Evolutionary conservation across 2,113 vertebrate genomes (phyloP).

Genomic region (Hydropotes inermis): DNA sequence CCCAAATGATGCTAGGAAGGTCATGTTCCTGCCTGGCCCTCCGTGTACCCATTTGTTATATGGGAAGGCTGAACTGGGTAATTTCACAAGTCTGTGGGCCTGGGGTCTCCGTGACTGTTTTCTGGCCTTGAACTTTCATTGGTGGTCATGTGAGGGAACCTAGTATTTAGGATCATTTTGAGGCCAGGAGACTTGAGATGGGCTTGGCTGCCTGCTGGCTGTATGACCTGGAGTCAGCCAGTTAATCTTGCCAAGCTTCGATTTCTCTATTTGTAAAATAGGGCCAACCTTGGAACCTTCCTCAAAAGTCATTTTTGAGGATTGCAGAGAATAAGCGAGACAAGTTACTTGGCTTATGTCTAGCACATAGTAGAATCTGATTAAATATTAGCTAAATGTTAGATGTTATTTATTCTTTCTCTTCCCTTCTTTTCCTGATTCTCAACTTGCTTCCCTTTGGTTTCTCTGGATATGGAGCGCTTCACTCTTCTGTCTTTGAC

Average conservation of each 20-base stretch:
- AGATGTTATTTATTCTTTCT: not conserved
- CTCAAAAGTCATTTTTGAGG: not conserved
- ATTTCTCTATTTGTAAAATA: not conserved
- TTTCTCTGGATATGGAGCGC: not conserved
- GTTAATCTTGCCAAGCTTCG: not conserved
- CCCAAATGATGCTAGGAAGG: not conserved
- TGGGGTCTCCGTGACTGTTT: not conserved
- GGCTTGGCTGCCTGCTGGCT: not conserved
- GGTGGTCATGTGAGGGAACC: not conserved
- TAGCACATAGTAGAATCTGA: not conserved
- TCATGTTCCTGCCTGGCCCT: not conserved
- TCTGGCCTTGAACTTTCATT: not conserved
- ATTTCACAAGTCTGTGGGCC: not conserved
- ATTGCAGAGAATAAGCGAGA: not conserved
- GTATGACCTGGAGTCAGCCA: not conserved
- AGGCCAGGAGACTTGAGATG: not conserved
- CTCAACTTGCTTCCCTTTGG: not conserved
- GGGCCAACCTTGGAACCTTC: not conserved
- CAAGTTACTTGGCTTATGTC: not conserved
- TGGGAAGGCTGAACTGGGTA: not conserved
- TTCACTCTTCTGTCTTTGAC: not conserved
- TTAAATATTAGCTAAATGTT: not conserved
- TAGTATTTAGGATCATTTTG: not conserved
- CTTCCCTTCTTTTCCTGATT: not conserved
- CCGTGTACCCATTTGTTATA: not conserved